Percentiles rank a stretch among this genome's conserved stretches.
These are phyloP conservation scores for Sympetrum striolatum DNA, from an alignment of 2,888 invertebrate genomes.

Conservation along the genomic window DNA sequence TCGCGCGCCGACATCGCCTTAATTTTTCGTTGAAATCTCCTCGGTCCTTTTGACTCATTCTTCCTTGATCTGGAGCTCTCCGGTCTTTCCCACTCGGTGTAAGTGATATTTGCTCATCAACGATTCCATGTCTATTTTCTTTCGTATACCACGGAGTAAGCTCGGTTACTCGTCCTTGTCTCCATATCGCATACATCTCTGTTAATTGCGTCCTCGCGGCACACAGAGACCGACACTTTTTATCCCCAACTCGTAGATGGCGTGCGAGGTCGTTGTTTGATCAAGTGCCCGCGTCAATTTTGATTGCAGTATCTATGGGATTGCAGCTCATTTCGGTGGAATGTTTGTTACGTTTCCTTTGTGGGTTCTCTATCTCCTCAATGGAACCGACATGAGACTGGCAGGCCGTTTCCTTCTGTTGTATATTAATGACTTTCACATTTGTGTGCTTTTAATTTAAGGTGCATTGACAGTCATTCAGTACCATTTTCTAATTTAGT, in stretches of 20 bases:
- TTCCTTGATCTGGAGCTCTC: too few relatives aligned
- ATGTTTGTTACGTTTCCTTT: not conserved
- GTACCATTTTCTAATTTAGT: too few relatives aligned
- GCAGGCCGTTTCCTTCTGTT: too few relatives aligned
- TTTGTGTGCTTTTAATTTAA: too few relatives aligned
- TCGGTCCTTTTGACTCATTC: too few relatives aligned
- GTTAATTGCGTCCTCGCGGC: not conserved
- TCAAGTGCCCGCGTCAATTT: not conserved
- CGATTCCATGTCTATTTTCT: too few relatives aligned
- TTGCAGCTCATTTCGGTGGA: not conserved
- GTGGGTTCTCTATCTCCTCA: not conserved
- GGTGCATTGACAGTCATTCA: too few relatives aligned
- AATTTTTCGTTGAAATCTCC: too few relatives aligned
- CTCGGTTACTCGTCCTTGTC: not conserved
- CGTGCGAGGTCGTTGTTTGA: not conserved
- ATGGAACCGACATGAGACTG: not conserved
- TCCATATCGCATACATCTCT: not conserved
- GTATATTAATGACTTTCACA: too few relatives aligned
- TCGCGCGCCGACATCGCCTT: too few relatives aligned
- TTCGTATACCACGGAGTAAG: not conserved
- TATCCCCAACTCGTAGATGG: not conserved
- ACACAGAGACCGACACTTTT: not conserved
- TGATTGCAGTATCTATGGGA: not conserved
- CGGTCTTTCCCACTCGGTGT: too few relatives aligned
- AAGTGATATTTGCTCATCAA: too few relatives aligned